Evolutionary conservation across 92 coral and sea anemone genomes (phyloP).

Genomic region (Phymanthus crucifer): DNA sequence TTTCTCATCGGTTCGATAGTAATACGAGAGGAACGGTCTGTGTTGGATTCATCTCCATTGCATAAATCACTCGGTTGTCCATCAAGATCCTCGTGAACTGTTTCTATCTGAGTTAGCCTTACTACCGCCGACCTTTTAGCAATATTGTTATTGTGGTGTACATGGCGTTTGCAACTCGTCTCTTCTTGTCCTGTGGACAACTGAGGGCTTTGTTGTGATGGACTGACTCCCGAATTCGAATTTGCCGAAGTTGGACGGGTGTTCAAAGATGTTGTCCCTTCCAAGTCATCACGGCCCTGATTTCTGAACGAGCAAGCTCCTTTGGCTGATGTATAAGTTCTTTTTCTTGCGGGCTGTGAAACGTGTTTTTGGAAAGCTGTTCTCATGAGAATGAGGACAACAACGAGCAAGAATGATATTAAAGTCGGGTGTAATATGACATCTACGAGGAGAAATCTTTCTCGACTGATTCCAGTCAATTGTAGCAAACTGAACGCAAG

Average conservation of each 20-base stretch:
- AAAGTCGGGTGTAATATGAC: constrained; percentile 64
- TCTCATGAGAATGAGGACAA: constrained; percentile 58
- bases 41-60: not conserved
- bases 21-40: not conserved
- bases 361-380: constrained; percentile 54
- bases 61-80: no score
- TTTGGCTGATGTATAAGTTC: not conserved
- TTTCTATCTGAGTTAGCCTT: not conserved
- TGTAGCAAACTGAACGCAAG: constrained; percentile 60
- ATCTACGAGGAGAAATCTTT: constrained; percentile 57
- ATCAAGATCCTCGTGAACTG: not conserved
- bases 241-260: not conserved
- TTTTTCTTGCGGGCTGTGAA: constrained; percentile 15
- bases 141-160: not conserved
- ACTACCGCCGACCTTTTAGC: not conserved
- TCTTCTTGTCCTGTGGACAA: not conserved
- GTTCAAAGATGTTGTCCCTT: not conserved
- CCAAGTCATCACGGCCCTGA: not conserved
- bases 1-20: not conserved
- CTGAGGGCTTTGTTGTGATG: not conserved
- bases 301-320: no score
- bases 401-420: constrained; percentile 50
- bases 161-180: not conserved
- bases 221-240: not conserved
- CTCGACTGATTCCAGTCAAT: constrained; percentile 42